These are phyloP conservation scores for Mechanitis messenoides DNA, from an alignment of 2,888 invertebrate species.

Conservation along the genomic window DNA sequence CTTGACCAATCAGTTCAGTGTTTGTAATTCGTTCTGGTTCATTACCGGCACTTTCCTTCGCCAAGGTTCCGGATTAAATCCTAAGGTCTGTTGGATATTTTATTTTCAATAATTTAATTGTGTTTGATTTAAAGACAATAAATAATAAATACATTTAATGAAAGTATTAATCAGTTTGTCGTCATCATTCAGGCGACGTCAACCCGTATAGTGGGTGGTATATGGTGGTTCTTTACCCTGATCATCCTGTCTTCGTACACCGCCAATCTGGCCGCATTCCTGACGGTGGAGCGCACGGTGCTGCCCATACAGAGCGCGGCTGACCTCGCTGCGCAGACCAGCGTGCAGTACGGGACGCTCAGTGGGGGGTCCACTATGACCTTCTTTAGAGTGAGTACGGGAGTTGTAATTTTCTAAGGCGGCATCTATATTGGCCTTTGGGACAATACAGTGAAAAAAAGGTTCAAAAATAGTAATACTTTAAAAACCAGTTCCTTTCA, in stretches of 20 bases:
- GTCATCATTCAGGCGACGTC: constrained; percentile 83
- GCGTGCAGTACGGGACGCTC: constrained; percentile 95
- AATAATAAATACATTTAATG: neutral
- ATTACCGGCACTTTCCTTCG: constrained; percentile 96
- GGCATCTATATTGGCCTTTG: too few relatives aligned
- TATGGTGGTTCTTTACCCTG: constrained; percentile 99
- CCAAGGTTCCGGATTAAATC: constrained; percentile 94
- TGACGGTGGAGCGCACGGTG: constrained; percentile 97
- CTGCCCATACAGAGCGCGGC: constrained; percentile 97
- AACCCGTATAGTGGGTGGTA: constrained; percentile 96
- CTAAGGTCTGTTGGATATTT: constrained; percentile 80
- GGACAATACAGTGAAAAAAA: too few relatives aligned
- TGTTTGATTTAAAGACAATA: too few relatives aligned
- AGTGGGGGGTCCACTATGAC: constrained; percentile 97
- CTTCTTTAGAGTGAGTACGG: constrained; percentile 87
- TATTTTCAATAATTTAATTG: neutral
- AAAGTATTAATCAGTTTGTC: neutral
- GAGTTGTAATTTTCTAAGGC: neutral
- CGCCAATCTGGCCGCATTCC: constrained; percentile 97
- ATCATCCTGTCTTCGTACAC: constrained; percentile 99
- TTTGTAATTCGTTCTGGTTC: constrained; percentile 98
- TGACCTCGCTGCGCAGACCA: constrained; percentile 94
- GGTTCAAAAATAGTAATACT: too few relatives aligned
- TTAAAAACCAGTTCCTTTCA: too few relatives aligned
- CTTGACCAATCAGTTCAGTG: constrained; percentile 96